Base-by-base conservation (phyloP, 1,140 invertebrate species). In the Aphaenogaster floridana region DNA sequence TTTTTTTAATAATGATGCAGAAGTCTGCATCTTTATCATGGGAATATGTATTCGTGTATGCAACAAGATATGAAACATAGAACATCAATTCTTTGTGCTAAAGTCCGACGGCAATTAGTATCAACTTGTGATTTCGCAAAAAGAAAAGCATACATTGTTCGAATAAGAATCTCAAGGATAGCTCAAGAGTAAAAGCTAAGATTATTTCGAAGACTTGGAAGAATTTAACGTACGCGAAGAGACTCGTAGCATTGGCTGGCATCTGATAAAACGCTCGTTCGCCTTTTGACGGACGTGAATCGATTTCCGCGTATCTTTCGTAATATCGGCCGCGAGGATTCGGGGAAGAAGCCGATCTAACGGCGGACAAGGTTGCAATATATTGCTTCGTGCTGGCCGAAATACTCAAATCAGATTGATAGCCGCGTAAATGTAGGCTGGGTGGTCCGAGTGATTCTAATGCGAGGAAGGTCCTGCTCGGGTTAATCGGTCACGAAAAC, bases 341-440 rank as follows among this genome's bases (percentile, higher is more conserved):
- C 48, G 36, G 71, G n/a, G 42, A 76, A 76, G 36, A 9, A 84
- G 54, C 28, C 64, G 39, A 76, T 84, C 17, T 48, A 76, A 76
- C n/a, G 28, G 42, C 42, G 13, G 28, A 72, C 52, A 50, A 42
- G 61, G 21, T 79, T 68, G 61, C 83, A 52, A 42, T 86, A 83
- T 86, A 86, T 83, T 50, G 52, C 78, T 64, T 61, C 63, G 45
- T 83, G 54, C 78, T 81, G 39, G 39, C 7, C 71, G 66, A 88
- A 88, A 71, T 86, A 88, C 78, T 87, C 64, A 83, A 89, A 66
- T 88, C 66, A 88, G 77, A 91, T 90, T 90, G 86, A 90, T 88
- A 88, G 89, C 11, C 59, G 59, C 68, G 54, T 90, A 79, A 90
- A 90, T 17, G 42, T 83, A 61, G 15, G 45, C 52, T 83, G 54